phyloP scores from a whole-genome alignment of 2,797 vertebrate genomes.

The Dromococcyx pavoninus region DNA sequence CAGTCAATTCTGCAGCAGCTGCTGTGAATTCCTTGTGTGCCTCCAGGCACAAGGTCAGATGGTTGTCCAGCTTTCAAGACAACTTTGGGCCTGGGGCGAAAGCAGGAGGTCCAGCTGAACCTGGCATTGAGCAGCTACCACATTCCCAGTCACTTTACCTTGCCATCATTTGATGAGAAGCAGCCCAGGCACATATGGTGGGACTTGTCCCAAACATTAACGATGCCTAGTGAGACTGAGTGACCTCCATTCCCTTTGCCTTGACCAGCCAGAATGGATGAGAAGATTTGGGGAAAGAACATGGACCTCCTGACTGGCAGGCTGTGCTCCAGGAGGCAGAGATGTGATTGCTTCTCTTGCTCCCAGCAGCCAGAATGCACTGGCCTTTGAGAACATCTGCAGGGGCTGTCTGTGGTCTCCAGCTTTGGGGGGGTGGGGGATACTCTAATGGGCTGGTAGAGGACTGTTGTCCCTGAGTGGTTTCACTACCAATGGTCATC shows the following conservation, averaged over 20 bases:
- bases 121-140: neutral
- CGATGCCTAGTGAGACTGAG: neutral
- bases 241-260: neutral
- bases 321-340: neutral
- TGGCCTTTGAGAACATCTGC: neutral
- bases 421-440: neutral
- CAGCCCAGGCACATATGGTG: neutral
- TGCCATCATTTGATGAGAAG: neutral
- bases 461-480: neutral
- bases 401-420: neutral
- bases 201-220: neutral
- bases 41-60: neutral
- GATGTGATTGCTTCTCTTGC: neutral
- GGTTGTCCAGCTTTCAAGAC: neutral
- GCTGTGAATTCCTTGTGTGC: neutral
- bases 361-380: neutral
- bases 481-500: neutral
- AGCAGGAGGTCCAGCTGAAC: neutral
- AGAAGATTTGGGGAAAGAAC: neutral
- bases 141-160: neutral
- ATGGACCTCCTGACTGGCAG: neutral
- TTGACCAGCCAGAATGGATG: neutral
- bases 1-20: neutral
- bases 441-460: neutral
- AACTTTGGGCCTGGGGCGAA: neutral